phyloP scores from a whole-genome alignment of 2,113 vertebrate genomes.

The Tursiops truncatus region DNA sequence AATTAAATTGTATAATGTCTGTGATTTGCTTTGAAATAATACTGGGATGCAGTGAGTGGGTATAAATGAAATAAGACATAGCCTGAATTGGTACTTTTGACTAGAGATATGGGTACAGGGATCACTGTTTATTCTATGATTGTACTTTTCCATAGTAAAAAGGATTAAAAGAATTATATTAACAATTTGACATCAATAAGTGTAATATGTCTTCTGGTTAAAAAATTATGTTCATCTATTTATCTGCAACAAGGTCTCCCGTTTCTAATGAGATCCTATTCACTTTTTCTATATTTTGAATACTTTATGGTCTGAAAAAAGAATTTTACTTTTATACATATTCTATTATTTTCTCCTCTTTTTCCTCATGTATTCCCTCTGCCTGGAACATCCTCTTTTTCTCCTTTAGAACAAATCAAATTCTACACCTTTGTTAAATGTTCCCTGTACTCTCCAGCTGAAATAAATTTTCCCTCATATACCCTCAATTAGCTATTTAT shows the following conservation, averaged over 20 bases:
- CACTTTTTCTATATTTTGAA: not conserved
- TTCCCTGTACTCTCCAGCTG: not conserved
- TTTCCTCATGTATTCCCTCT: not conserved
- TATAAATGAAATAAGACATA: not conserved
- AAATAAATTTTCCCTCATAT: not conserved
- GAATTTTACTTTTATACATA: not conserved
- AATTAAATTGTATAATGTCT: not conserved
- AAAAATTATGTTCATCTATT: not conserved
- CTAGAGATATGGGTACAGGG: not conserved
- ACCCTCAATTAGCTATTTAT: not conserved
- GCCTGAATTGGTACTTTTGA: not conserved
- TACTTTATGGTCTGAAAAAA: not conserved
- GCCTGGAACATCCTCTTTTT: not conserved
- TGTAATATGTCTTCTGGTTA: not conserved
- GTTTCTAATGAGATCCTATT: not conserved
- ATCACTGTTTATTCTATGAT: not conserved
- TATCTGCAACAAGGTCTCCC: not conserved
- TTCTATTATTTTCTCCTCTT: not conserved
- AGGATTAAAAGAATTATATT: not conserved
- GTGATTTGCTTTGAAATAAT: constrained; percentile 27
- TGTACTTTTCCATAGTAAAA: not conserved
- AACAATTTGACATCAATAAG: not conserved
- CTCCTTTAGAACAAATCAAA: not conserved
- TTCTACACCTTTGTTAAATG: not conserved
- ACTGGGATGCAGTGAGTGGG: not conserved